Conservation (phyloP, 1,140 invertebrate species). For the Orius insidiosus region DNA sequence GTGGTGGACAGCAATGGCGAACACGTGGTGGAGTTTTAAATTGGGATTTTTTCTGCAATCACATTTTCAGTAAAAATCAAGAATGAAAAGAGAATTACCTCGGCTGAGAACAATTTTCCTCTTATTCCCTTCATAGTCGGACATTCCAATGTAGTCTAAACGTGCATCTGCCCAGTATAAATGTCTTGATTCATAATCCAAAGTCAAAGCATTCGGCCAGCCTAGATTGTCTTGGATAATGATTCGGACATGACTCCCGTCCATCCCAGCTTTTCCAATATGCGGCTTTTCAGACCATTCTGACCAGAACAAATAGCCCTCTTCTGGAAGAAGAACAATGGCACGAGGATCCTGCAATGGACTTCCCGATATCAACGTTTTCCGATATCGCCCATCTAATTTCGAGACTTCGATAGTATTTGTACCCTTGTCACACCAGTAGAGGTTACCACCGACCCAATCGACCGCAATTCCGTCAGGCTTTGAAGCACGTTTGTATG, state of each 20-base stretch:
- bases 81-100: conserved; percentile 25
- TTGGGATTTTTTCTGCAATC: conserved; percentile 27
- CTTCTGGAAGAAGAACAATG: conserved; percentile 60
- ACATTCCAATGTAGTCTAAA: conserved; percentile 60
- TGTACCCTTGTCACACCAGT: conserved; percentile 64
- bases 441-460: conserved; percentile 89
- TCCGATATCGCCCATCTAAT: conserved; percentile 53
- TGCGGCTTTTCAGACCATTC: conserved; percentile 69
- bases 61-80: too few relatives aligned
- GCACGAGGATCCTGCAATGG: conserved; percentile 59
- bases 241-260: conserved; percentile 41
- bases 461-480: conserved; percentile 93
- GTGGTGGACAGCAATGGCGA: too few relatives aligned
- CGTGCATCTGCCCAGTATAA: conserved; percentile 63
- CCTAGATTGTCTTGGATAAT: conserved; percentile 44
- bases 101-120: conserved; percentile 37
- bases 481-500: conserved; percentile 56
- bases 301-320: conserved; percentile 66
- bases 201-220: conserved; percentile 66
- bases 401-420: conserved; percentile 71
- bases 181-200: conserved; percentile 49
- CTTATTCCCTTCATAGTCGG: conserved; percentile 49
- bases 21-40: conserved; percentile 62
- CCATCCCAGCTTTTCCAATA: conserved; percentile 65
- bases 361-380: conserved; percentile 48